Base-by-base conservation (phyloP, 2,797 vertebrate genomes). In the Squalus acanthias region DNA sequence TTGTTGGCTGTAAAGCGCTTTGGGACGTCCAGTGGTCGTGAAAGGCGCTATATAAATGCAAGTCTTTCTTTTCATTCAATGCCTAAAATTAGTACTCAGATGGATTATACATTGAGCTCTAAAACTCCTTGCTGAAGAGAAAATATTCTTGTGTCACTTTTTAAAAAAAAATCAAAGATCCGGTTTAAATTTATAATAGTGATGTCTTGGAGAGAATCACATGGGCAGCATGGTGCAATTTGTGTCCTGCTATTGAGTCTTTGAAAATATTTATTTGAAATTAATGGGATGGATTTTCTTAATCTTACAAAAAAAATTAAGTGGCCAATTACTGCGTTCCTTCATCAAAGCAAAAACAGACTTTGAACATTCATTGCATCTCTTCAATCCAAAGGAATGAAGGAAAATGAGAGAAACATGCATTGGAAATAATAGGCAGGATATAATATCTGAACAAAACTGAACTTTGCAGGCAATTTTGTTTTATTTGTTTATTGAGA, bases 281-380 rank as follows among this genome's bases (percentile, higher is more conserved):
- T 93, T 93, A 91, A 93, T 69, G 20, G n/a, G 91, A 69, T 93
- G n/a, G n/a, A 24, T 46, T 24, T 69, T 69, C n/a, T 69, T 93
- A 67, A 93, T 93, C 91, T 67, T 69, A 24, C 91, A 69, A 46
- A 93, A 46, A 93, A 9, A 3, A 4, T 33, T 17, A 85, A 85
- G 63, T 93, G 63, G 67, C n/a, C n/a, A 93, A 24, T 93, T 69
- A 67, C n/a, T 46, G 24, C 20, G 8, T 69, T 39, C n/a, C 20
- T 20, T 69, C 20, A 93, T 69, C 24, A 93, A 93, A 69, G 91
- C 20, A 67, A 93, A 69, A 69, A 26, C 8, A 93, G 91, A 24
- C 63, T 69, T 93, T 93, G 91, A 93, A 67, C 65, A 69, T 93
- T 93, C 10, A 93, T 46, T 93, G n/a, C 17, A 93, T 93, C 63